phyloP scores from a whole-genome alignment of 2,888 invertebrate species.

The Platycheirus albimanus region DNA sequence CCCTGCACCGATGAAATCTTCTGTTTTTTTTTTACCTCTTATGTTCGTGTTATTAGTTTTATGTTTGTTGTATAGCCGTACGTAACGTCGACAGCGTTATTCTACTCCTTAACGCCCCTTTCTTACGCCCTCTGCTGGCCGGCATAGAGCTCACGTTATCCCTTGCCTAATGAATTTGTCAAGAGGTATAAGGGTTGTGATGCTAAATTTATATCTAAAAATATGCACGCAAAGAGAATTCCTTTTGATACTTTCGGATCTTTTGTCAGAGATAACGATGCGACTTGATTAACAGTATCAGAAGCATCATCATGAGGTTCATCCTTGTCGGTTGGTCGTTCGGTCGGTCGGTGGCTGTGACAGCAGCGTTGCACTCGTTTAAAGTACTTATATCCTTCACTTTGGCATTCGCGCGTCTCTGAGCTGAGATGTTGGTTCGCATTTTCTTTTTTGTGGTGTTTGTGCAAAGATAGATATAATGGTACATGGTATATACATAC shows the following conservation, averaged over 20 bases:
- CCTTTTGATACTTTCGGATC: constrained; percentile 52
- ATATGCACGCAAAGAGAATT: constrained; percentile 39
- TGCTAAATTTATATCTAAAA: constrained; percentile 54
- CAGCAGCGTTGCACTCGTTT: constrained; percentile 24
- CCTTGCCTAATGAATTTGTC: constrained; percentile 32
- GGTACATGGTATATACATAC: too few species aligned
- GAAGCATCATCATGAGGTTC: constrained; percentile 46
- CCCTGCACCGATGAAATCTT: neutral
- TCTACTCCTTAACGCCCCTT: constrained; percentile 1
- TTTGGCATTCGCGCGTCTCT: constrained; percentile 44
- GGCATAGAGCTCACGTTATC: too few species aligned
- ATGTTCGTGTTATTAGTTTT: constrained; percentile 46
- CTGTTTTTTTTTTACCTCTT: constrained; percentile 11
- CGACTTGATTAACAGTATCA: constrained; percentile 70
- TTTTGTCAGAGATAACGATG: constrained; percentile 62
- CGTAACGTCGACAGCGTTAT: constrained; percentile 26
- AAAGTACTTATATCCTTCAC: constrained; percentile 67
- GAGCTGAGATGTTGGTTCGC: neutral
- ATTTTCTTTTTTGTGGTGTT: neutral
- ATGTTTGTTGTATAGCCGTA: constrained; percentile 29
- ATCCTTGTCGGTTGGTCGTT: neutral
- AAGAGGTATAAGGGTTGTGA: neutral
- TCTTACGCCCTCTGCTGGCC: neutral
- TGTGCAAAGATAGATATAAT: too few species aligned
- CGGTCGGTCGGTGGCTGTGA: too few species aligned